These are phyloP conservation scores for Sylvicapra grimmia DNA, from an alignment of 2,113 vertebrate species.

Conservation along the genomic window DNA sequence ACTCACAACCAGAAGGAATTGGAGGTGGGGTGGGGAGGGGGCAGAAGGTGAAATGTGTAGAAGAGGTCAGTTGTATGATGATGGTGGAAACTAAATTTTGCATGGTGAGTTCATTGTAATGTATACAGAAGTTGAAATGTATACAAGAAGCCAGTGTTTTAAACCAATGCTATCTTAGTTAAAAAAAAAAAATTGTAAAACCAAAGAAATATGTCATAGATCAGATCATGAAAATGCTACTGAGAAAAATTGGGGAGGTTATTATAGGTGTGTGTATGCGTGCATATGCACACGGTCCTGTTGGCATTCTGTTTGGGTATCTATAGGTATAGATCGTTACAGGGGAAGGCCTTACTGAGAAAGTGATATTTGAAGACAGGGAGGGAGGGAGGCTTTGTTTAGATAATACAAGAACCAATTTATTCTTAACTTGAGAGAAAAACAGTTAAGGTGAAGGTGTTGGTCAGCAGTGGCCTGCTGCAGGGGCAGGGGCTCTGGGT, in stretches of 20 bases:
- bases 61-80: not conserved
- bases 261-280: not conserved
- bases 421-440: not conserved
- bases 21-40: not conserved
- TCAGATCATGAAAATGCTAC: not conserved
- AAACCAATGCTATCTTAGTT: not conserved
- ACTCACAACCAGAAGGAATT: not conserved
- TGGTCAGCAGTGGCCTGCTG: fast-evolving
- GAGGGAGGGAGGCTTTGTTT: not conserved
- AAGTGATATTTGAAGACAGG: not conserved
- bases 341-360: not conserved
- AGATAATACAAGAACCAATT: not conserved
- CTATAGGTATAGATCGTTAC: not conserved
- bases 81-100: no score
- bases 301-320: not conserved
- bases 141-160: not conserved
- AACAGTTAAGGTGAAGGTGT: not conserved
- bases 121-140: not conserved
- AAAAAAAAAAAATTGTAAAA: not conserved
- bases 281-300: fast-evolving
- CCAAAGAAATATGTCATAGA: not conserved
- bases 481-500: not conserved
- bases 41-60: not conserved
- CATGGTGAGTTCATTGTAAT: no score
- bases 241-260: not conserved